Evolutionary conservation across 2,113 vertebrate species (phyloP).

Genomic region (Monarcha castaneiventris): DNA sequence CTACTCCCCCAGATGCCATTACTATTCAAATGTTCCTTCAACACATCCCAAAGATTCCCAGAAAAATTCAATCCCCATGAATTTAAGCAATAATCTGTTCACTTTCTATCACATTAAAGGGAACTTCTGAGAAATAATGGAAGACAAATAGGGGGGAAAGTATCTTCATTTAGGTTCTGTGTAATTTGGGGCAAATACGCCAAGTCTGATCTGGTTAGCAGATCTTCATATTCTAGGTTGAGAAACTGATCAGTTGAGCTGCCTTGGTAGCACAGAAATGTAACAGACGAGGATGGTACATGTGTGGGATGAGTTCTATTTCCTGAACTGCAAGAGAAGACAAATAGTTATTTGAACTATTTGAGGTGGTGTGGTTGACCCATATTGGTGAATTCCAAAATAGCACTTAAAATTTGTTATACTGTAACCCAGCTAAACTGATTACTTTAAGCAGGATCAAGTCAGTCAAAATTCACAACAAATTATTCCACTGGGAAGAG

Average conservation of each 20-base stretch:
- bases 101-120: background rate
- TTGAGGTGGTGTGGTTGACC: background rate
- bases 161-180: background rate
- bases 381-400: background rate
- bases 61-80: background rate
- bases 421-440: background rate
- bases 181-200: background rate
- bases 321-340: background rate
- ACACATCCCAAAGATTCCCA: background rate
- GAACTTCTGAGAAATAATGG: background rate
- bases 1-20: background rate
- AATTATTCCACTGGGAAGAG: background rate
- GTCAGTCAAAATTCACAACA: background rate
- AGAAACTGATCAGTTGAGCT: background rate
- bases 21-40: background rate
- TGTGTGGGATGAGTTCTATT: background rate
- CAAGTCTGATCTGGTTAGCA: background rate
- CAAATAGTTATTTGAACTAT: background rate
- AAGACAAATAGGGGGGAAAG: background rate
- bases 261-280: background rate
- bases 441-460: background rate
- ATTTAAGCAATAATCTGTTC: background rate
- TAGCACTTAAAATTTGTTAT: background rate
- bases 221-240: background rate
- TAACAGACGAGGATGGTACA: background rate